phyloP scores from a whole-genome alignment of 2,113 vertebrate species.

The Bombycilla garrulus region DNA sequence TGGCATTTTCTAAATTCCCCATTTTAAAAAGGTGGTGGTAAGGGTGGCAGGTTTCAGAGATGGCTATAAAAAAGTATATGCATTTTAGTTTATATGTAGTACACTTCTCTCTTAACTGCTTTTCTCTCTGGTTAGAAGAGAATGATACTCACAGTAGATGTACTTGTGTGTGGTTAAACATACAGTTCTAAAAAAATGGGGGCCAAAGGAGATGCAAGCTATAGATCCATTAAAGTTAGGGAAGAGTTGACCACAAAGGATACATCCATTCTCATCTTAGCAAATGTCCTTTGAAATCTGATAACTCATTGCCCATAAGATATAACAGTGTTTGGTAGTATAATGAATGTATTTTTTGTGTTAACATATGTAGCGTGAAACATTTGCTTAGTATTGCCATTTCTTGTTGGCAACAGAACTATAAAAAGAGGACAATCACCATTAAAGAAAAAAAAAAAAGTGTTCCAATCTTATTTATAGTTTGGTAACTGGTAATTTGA shows the following conservation, averaged over 20 bases:
- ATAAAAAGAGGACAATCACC: not conserved
- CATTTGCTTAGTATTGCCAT: not conserved
- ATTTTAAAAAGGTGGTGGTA: not conserved
- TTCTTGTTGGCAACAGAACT: not conserved
- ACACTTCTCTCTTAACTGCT: not conserved
- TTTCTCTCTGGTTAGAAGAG: not conserved
- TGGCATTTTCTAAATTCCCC: not conserved
- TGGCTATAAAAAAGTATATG: not conserved
- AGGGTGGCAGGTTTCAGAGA: not conserved
- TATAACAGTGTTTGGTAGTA: not conserved
- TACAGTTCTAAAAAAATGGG: not conserved
- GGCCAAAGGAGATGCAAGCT: not conserved
- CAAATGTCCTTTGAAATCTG: not conserved
- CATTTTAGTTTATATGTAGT: not conserved
- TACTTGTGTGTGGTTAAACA: not conserved
- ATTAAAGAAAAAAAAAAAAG: not conserved
- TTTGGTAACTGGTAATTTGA: not conserved
- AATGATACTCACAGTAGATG: not conserved
- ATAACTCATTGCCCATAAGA: not conserved
- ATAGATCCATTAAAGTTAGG: not conserved
- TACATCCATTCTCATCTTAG: not conserved
- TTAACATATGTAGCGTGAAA: not conserved
- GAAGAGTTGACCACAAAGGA: not conserved
- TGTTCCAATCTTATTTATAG: not conserved
- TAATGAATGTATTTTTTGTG: not conserved